Base-by-base conservation (phyloP, 64 coral and sea anemone species). In the Stichodactyla helianthus region DNA sequence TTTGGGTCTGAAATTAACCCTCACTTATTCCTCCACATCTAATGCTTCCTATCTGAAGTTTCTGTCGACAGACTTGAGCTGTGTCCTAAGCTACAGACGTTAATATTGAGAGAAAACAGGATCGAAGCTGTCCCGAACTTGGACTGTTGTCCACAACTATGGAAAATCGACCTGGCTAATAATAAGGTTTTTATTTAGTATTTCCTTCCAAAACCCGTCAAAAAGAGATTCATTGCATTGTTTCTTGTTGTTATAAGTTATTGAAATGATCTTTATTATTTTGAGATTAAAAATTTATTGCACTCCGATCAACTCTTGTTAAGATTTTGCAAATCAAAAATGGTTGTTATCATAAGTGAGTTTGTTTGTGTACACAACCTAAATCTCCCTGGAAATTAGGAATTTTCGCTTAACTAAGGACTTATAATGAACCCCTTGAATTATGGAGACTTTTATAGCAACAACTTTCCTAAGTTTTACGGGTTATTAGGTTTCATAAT, bases 91-190 rank as follows among this genome's bases (percentile, higher is more conserved):
- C 52, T 98, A 15, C 89, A 93, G 77, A 91, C 92, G 4, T 71
- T 91, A 44, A 84, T 94, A 22, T 76, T 93, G 55, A 88, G 95
- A 53, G 81, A 83, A 55, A 98, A 98, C 86, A 77, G 86, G 56
- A 84, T 98, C 68, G 95, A 98, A 84, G 64, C 86, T 59, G 95
- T 93, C 27, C 83, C 86, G 51, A 91, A 98, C 71, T 87, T 98
- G 80, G 86, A 93, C 83, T 89, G 79, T 68, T 98, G 92, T 83
- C 85, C 95, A 44, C 92, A 98, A 14, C 56, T 98, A 84, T 98
- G 95, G 95, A 98, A 94, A 94, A 86, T 98, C 89, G 95, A 98
- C 63, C 95, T 98, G 50, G 92, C 95, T 44, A 93, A 94, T 59
- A 98, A 98, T 74, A 89, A 89, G 95, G 95, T 98, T 94, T 93